These are phyloP conservation scores for human (Homo sapiens) DNA, from an alignment of 2,113 vertebrate genomes.

Conservation along the genomic window GRCh38 chrX:25627001-25627500, in stretches of 20 bases:
- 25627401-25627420: not conserved
- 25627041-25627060: not conserved
- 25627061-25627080: not conserved
- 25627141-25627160: not conserved
- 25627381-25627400: not conserved
- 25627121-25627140: not conserved
- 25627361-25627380: not conserved
- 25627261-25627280: not conserved
- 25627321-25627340: not conserved
- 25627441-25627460: not conserved
- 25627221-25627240: not conserved
- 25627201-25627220: not conserved
- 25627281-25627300: conserved; percentile 1
- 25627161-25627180: not conserved
- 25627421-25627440: not conserved
- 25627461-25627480: not conserved
- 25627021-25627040: not conserved
- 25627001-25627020: not conserved
- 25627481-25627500: not conserved
- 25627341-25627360: not conserved
- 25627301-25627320: not conserved
- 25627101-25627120: not conserved
- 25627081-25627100: not conserved
- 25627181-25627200: not conserved
- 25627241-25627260: not conserved